Conservation (phyloP, 2,888 invertebrate genomes). For the Tryphoninae sp. region DNA sequence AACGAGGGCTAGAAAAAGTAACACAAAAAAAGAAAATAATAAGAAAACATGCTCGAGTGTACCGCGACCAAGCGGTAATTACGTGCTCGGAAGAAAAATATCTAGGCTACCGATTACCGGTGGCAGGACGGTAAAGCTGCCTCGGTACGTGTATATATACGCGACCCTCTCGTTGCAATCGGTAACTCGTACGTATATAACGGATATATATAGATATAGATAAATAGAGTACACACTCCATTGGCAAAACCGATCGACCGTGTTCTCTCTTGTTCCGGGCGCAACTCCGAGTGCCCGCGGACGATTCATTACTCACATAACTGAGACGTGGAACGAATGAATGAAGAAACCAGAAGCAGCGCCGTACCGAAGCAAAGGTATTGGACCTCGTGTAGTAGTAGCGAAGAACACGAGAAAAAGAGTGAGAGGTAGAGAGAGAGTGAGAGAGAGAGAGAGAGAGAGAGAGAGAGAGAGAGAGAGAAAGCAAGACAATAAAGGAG, state of each 20-base stretch:
- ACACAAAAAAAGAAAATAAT: conserved; percentile 54
- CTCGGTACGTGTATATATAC: conserved; percentile 25
- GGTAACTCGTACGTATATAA: conserved; percentile 1
- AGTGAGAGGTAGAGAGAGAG: neutral
- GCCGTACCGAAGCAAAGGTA: conserved; percentile 29
- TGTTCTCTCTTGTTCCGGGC: conserved; percentile 56
- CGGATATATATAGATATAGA: neutral
- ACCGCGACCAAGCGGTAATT: conserved; percentile 70
- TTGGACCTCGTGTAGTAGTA: conserved; percentile 3
- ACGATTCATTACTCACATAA: conserved; percentile 74
- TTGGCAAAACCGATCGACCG: conserved; percentile 58
- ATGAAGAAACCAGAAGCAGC: conserved; percentile 66
- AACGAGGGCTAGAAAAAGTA: neutral
- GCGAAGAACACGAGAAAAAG: conserved; percentile 26
- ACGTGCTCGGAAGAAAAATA: conserved; percentile 74
- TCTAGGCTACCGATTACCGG: conserved; percentile 72
- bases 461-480: conserved; percentile 5
- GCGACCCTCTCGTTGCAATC: conserved; percentile 17
- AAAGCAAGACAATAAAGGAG: conserved; percentile 52
- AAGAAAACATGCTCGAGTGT: conserved; percentile 70
- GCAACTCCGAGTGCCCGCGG: conserved; percentile 47
- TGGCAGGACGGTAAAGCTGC: conserved; percentile 56
- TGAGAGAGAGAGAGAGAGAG: conserved; percentile 44
- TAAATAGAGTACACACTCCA: neutral
- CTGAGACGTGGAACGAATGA: conserved; percentile 76